Percentiles rank a stretch among this genome's conserved stretches.
Conservation (phyloP, 2,888 invertebrate species). For the Yponomeuta evonymella region DNA sequence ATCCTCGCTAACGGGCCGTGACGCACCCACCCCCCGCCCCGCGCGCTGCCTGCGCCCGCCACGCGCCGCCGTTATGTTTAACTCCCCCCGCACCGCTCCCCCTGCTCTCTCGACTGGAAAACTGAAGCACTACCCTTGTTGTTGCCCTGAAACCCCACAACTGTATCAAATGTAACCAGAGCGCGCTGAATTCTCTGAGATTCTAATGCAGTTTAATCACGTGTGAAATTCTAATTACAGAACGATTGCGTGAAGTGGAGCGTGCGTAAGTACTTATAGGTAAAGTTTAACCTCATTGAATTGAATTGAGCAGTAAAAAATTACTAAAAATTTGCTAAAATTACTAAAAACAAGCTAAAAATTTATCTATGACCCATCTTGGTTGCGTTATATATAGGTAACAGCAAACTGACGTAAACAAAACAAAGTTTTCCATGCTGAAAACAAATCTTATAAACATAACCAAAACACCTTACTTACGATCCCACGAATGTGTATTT, state of each 20-base stretch:
- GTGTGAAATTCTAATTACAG: constrained; percentile 39
- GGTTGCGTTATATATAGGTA: no score
- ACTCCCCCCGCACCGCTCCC: constrained; percentile 17
- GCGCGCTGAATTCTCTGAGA: constrained; percentile 46
- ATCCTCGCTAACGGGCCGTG: constrained; percentile 65
- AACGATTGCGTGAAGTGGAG: neutral
- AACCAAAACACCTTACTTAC: no score
- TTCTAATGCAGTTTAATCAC: constrained; percentile 59
- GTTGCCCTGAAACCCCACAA: constrained; percentile 55
- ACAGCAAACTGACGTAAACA: no score
- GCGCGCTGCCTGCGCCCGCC: constrained; percentile 25
- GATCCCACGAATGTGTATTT: no score
- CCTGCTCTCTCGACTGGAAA: constrained; percentile 20
- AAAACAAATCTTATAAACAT: no score
- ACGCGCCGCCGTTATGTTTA: constrained; percentile 48
- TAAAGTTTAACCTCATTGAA: neutral
- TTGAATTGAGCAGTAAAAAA: no score
- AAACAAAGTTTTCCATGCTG: no score
- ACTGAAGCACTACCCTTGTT: constrained; percentile 54
- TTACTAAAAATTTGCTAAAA: no score
- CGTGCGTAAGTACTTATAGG: neutral
- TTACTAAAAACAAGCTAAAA: no score
- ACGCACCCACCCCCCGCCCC: constrained; percentile 34
- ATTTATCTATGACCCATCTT: no score
- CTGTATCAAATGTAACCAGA: constrained; percentile 49